These are phyloP conservation scores for Mythimna vitellina DNA, from an alignment of 2,888 invertebrate genomes.

Conservation along the genomic window DNA sequence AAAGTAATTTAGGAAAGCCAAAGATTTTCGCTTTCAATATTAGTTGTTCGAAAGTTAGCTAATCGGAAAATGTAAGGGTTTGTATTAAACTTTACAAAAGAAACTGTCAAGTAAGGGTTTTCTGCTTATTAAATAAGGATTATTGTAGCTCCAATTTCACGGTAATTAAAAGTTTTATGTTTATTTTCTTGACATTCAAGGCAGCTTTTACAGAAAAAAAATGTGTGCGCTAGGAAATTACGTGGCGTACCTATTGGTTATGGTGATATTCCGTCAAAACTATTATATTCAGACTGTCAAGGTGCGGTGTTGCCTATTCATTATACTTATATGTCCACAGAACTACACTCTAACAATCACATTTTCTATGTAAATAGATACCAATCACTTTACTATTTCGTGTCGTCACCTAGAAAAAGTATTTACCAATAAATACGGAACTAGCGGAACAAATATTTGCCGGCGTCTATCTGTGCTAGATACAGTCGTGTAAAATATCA, in stretches of 20 bases:
- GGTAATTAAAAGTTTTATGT: constrained; percentile 13
- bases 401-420: constrained; percentile 24
- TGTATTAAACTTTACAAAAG: constrained; percentile 35
- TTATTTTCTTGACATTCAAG: constrained; percentile 7
- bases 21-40: constrained; percentile 50
- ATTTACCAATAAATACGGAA: constrained; percentile 40
- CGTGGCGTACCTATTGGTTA: background rate
- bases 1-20: constrained; percentile 36
- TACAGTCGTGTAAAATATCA: constrained; percentile 27
- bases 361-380: constrained; percentile 12
- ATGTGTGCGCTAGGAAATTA: background rate
- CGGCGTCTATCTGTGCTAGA: constrained; percentile 6
- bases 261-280: background rate
- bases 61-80: constrained; percentile 51
- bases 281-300: background rate
- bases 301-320: background rate
- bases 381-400: constrained; percentile 10
- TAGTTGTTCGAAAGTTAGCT: constrained; percentile 44
- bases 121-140: constrained; percentile 17
- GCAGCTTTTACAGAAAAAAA: background rate
- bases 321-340: background rate
- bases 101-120: constrained; percentile 35
- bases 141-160: constrained; percentile 19
- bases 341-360: constrained; percentile 12
- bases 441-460: constrained; percentile 42